Base-by-base conservation (phyloP, 2,113 vertebrate species). In the Oryzias javanicus region DNA sequence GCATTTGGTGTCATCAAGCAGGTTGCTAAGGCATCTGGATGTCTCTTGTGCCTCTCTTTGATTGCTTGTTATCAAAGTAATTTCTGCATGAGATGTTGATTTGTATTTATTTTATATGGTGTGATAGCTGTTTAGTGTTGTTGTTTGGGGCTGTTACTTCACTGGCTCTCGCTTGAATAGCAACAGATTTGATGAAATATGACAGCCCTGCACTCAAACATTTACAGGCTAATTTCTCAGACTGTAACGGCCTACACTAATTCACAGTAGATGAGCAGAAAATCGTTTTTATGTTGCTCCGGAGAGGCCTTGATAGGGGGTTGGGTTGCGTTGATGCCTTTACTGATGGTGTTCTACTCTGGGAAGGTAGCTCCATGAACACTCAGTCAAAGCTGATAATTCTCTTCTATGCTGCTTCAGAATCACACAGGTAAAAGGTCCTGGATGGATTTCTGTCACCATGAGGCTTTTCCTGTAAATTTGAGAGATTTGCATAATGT, bases 31-130 rank as follows among this genome's bases (percentile, higher is more conserved):
- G 35, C 35, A 68, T 60, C 25, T 19, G 24, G 58, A 7, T 56
- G 49, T 60, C 44, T 18, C 22, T 55, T 70, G 55, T 22, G 58
- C 54, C 61, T 76, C 50, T 55, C 70, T 75, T 80, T 86, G 64
- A 77, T 67, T 67, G 55, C 14, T 71, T 60, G 78, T 82, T 82
- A 71, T 85, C 77, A 81, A 77, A 77, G 70, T 51, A 53, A 53
- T 44, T 71, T 76, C 55, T 18, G 49, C 58, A 61, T 62, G 27
- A 24, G 59, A 81, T 72, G 48, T 61, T 17, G 14, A 54, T 74
- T 51, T 72, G 10, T 35, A 10, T 27, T 27, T 27, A 27, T 35
- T 35, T 10, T 10, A 8, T 12, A 13, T 13, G 10, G 8, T 24
- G 76, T 54, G 25, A 60, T 75, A 49, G 66, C 72, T 75, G 69